A percentile compares a stretch with the other conserved stretches of the same genome.
Evolutionary conservation across 2,797 vertebrate genomes (phyloP).

Genomic region (Chloroceryle amazona): DNA sequence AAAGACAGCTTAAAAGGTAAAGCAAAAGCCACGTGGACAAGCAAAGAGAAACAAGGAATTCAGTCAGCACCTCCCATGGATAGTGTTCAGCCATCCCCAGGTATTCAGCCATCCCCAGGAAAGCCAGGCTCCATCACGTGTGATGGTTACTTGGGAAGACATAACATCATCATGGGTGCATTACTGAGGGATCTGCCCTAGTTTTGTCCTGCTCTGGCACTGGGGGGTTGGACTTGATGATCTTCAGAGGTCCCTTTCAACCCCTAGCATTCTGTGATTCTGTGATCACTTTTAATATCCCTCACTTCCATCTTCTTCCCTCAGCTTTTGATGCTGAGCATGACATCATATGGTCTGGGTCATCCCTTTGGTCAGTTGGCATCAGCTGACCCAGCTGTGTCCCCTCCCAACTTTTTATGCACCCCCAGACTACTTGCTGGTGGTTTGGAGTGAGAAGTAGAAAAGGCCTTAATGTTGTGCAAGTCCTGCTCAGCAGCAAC

Average conservation of each 20-base stretch:
- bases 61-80: fast-evolving
- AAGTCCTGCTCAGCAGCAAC: too few species aligned
- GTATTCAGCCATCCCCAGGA: not conserved
- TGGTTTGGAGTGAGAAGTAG: not conserved
- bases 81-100: not conserved
- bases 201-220: too few species aligned
- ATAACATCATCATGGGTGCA: too few species aligned
- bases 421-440: fast-evolving
- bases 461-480: fast-evolving
- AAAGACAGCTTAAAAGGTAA: not conserved
- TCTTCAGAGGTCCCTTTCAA: too few species aligned
- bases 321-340: not conserved
- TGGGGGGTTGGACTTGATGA: too few species aligned
- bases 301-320: not conserved
- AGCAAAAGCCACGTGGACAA: fast-evolving
- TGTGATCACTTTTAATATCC: fast-evolving
- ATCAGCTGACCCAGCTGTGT: not conserved
- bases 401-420: fast-evolving
- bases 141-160: too few species aligned
- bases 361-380: not conserved
- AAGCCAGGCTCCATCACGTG: too few species aligned
- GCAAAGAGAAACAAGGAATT: not conserved
- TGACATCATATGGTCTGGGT: fast-evolving
- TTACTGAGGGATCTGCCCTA: too few species aligned
- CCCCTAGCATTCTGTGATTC: too few species aligned